A percentile compares a stretch with the other conserved stretches of the same genome.
These are phyloP conservation scores for Clarias laeviceps DNA, from an alignment of 2,797 vertebrate species.

Conservation along the genomic window DNA sequence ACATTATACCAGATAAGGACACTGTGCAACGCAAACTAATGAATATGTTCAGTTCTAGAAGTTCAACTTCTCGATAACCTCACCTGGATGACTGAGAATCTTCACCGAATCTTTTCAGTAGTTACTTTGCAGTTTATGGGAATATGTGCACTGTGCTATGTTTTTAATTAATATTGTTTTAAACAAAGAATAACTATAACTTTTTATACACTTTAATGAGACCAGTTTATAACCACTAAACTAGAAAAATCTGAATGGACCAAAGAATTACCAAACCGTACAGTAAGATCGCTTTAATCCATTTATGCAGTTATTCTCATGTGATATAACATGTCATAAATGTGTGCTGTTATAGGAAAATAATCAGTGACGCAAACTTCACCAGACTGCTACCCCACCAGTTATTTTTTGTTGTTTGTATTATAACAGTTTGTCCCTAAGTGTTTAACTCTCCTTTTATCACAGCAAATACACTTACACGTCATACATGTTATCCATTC, in stretches of 20 bases:
- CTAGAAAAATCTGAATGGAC: not conserved
- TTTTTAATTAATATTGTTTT: not conserved
- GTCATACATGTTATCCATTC: not conserved
- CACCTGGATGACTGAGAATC: too few relatives aligned
- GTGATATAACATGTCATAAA: too few relatives aligned
- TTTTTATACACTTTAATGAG: not conserved
- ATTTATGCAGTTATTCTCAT: not conserved
- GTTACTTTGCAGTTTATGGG: not conserved
- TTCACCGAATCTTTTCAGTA: not conserved
- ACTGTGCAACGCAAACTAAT: not conserved
- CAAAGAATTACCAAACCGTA: not conserved
- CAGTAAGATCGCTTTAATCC: not conserved
- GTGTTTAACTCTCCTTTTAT: not conserved
- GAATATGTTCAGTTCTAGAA: not conserved
- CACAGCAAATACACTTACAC: not conserved
- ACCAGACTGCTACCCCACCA: not conserved
- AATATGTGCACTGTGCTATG: not conserved
- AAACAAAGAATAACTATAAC: not conserved
- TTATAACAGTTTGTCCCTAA: not conserved
- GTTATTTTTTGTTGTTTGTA: not conserved
- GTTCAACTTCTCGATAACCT: too few relatives aligned
- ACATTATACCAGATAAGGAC: not conserved
- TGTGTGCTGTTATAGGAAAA: not conserved
- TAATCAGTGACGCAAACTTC: not conserved
- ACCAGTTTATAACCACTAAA: not conserved